Evolutionary conservation across 1,140 invertebrate genomes (phyloP).

Genomic region (Luehdorfia chinensis): DNA sequence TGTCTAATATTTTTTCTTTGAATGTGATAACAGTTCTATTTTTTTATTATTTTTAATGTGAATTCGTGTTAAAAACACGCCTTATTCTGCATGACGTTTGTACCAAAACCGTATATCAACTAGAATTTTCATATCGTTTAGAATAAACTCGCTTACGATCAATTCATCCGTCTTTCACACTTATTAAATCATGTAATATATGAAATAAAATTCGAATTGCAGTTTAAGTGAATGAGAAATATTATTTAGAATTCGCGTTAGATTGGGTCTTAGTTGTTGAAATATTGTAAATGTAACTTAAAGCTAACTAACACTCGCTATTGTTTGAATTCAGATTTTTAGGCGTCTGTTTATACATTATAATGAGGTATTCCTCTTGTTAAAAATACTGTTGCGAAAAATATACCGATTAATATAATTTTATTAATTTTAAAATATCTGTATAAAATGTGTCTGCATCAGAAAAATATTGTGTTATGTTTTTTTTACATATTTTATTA

Average conservation of each 20-base stretch:
- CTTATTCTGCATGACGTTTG: no score
- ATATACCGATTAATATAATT: constrained; percentile 8
- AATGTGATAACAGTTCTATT: constrained; percentile 6
- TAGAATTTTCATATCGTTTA: constrained; percentile 1
- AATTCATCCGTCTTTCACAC: constrained; percentile 33
- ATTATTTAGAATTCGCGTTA: no score
- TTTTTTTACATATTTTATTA: no score
- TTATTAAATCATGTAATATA: background rate
- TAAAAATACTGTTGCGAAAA: background rate
- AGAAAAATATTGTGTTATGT: background rate
- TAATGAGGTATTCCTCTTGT: background rate
- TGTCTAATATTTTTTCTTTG: no score
- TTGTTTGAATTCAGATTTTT: constrained; percentile 4
- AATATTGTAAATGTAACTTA: background rate
- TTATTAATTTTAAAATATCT: no score
- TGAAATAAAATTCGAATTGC: background rate
- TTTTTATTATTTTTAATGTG: background rate
- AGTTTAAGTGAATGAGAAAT: no score
- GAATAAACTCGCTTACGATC: constrained; percentile 27
- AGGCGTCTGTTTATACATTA: constrained; percentile 8
- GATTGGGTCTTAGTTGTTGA: no score
- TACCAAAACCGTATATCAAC: no score
- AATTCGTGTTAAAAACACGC: no score
- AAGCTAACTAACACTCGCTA: background rate
- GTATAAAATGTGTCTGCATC: no score